Evolutionary conservation across 2,113 vertebrate genomes (phyloP), one percentile per base, ranked within the genome.

Genomic region (Leuciscus idus): DNA sequence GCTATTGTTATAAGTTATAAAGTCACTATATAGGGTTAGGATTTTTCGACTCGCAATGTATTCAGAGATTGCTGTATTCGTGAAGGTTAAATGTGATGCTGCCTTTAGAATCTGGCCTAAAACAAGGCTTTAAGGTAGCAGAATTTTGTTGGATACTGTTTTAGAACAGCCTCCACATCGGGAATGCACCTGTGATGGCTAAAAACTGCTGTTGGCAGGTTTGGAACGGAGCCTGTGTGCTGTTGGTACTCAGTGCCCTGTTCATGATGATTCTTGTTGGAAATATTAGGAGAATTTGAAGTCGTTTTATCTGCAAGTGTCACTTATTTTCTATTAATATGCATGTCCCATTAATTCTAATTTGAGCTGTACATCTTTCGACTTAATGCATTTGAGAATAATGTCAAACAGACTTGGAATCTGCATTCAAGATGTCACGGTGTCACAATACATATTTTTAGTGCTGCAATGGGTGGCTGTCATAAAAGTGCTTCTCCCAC

Each of bases 371-470:
- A 39, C 3, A 10, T 48, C n/a, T 81, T 43, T 46, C 4, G 2
- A 39, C 39, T 83, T 70, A 33, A 82, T 64, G n/a, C 39, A 48
- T 82, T 43, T 33, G 11, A 23, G 17, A 26, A 82, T 5, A 82
- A 55, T 70, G 81, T 83, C 81, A 30, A 52, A 11, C 46, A 19
- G 19, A 70, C 10, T 11, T 12, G 61, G 5, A 70, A 52, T 70
- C 46, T 70, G 64, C 0, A 15, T 30, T 70, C 30, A 6, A 36
- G 64, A 83, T 70, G 17, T 68, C 81, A 52, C 28, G 13, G 46
- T 52, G n/a, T 36, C 43, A 70, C 8, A 64, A 64, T 64, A 48
- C 28, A 23, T 82, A 68, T 82, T 82, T 82, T 68, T 70, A 52
- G 17, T 36, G 46, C 26, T 33, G 17, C 28, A 52, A 33, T 83